Evolutionary conservation across 2,888 invertebrate genomes (phyloP).

Genomic region (Tanytarsus gracilentus): DNA sequence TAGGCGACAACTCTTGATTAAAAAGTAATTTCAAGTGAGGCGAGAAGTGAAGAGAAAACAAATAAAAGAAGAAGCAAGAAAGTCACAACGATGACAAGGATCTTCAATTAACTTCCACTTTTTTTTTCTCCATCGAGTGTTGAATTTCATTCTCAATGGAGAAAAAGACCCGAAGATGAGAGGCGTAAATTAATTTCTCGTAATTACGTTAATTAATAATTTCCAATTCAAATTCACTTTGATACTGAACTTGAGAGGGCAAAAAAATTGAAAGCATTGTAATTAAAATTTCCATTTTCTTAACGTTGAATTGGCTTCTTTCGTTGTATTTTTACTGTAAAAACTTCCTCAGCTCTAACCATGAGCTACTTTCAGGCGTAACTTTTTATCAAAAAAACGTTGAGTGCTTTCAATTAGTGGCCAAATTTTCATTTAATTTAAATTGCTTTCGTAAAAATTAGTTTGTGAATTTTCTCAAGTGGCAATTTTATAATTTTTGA

Average conservation of each 20-base stretch:
- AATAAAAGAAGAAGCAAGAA: neutral
- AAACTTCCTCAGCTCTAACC: neutral
- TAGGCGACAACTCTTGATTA: constrained; percentile 11
- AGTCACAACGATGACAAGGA: neutral
- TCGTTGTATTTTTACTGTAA: neutral
- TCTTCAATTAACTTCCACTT: constrained; percentile 12
- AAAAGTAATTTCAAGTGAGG: neutral
- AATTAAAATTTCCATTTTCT: constrained; percentile 11
- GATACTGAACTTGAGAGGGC: neutral
- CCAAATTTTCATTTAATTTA: too few relatives aligned
- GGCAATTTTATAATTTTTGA: too few relatives aligned
- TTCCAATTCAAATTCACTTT: neutral
- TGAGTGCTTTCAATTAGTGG: constrained; percentile 10
- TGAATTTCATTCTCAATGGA: neutral
- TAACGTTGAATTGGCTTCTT: too few relatives aligned
- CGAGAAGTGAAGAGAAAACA: neutral
- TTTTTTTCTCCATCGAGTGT: neutral
- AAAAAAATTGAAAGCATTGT: neutral
- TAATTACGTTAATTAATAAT: constrained; percentile 14
- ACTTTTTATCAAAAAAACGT: neutral
- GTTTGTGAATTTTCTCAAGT: too few relatives aligned
- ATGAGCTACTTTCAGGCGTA: neutral
- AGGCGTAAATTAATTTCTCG: constrained; percentile 10
- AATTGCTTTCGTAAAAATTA: too few relatives aligned
- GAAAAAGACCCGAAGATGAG: neutral